Percentiles rank a stretch among this genome's conserved stretches.
phyloP scores from a whole-genome alignment of 2,797 vertebrate genomes.

The Microctenopoma steveboyesi region DNA sequence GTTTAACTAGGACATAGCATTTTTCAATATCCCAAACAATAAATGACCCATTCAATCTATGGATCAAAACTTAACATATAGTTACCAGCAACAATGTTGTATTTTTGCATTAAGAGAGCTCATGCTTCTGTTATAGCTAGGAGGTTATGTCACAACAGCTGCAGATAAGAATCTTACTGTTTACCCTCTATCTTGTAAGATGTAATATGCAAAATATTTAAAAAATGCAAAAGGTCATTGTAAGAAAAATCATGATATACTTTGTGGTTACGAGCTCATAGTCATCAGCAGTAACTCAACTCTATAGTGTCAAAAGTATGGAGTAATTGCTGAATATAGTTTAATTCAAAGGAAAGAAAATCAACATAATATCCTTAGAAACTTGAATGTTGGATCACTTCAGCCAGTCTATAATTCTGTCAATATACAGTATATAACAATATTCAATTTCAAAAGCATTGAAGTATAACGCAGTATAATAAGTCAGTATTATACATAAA shows the following conservation, averaged over 20 bases:
- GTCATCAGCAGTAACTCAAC: background rate
- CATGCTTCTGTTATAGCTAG: constrained; percentile 33
- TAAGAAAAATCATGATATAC: background rate
- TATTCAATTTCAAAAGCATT: constrained; percentile 7
- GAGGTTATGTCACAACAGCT: constrained; percentile 45
- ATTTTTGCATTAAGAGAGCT: background rate
- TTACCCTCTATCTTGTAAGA: constrained; percentile 28
- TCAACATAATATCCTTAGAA: background rate
- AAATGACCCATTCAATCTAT: constrained; percentile 11
- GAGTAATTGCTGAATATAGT: background rate
- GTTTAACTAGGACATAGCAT: constrained; percentile 17
- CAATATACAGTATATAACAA: background rate
- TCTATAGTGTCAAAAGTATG: background rate
- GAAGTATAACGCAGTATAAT: background rate
- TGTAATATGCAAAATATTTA: background rate
- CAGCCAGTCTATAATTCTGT: background rate
- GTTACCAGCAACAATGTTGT: background rate
- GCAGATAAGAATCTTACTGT: constrained; percentile 25
- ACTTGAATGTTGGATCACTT: background rate
- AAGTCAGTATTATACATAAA: constrained; percentile 14
- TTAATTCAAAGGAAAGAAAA: background rate
- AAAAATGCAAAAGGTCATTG: constrained; percentile 16
- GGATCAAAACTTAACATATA: background rate
- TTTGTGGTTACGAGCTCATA: background rate
- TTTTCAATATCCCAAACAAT: constrained; percentile 12